phyloP scores from a whole-genome alignment of 2,888 invertebrate genomes.

The Platerodrilus igneus region DNA sequence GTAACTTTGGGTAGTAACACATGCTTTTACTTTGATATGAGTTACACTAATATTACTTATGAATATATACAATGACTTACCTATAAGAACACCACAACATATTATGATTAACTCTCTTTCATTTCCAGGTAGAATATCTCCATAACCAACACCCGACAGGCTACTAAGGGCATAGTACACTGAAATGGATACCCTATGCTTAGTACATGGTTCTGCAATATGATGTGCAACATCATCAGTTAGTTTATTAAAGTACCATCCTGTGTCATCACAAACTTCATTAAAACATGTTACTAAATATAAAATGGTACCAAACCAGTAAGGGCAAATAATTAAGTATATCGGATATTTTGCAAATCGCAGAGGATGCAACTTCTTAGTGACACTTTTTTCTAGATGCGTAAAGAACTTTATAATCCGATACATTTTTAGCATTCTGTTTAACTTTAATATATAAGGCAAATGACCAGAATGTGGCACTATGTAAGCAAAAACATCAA shows the following conservation, averaged over 20 bases:
- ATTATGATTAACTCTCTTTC: slow-evolving; percentile 43
- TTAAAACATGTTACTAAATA: slow-evolving; percentile 54
- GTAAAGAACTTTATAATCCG: slow-evolving; percentile 50
- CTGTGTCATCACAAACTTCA: slow-evolving; percentile 48
- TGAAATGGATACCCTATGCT: slow-evolving; percentile 45
- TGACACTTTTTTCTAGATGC: slow-evolving; percentile 46
- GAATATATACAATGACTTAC: too few relatives aligned
- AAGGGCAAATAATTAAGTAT: slow-evolving; percentile 49
- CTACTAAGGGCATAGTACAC: slow-evolving; percentile 51
- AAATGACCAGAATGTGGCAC: slow-evolving; percentile 43
- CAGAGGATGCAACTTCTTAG: slow-evolving; percentile 16
- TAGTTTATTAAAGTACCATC: slow-evolving; percentile 46
- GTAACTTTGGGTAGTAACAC: too few relatives aligned
- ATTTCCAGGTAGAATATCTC: slow-evolving; percentile 50
- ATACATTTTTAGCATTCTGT: slow-evolving; percentile 53
- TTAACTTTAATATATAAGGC: slow-evolving; percentile 52
- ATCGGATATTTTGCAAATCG: slow-evolving; percentile 50
- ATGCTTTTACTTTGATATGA: too few relatives aligned
- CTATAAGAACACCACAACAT: slow-evolving; percentile 24
- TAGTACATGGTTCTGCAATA: slow-evolving; percentile 15
- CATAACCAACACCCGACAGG: slow-evolving; percentile 50
- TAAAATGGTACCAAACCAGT: slow-evolving; percentile 53
- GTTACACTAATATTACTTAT: too few relatives aligned
- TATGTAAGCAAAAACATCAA: slow-evolving; percentile 49
- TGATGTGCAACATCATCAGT: slow-evolving; percentile 18